These are phyloP conservation scores for Heteromurus nitidus DNA, from an alignment of 2,888 invertebrate species.

Conservation along the genomic window DNA sequence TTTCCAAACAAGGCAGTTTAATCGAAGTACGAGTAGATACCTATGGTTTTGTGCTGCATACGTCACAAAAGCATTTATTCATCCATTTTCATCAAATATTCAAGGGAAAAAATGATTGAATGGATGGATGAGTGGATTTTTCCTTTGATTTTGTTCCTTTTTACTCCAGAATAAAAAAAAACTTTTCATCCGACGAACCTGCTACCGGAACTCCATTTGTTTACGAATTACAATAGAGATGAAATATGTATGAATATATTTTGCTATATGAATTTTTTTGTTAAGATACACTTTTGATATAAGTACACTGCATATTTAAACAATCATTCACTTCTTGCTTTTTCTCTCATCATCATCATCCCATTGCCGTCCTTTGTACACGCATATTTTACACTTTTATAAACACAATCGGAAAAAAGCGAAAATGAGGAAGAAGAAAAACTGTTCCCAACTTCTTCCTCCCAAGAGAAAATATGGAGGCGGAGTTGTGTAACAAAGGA, in stretches of 20 bases:
- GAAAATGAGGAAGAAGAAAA: neutral
- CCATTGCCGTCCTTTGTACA: neutral
- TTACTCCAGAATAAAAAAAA: neutral
- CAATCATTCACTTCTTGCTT: neutral
- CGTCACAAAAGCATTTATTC: too few species aligned
- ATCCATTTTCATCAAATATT: too few species aligned
- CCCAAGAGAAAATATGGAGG: slow-evolving; percentile 22
- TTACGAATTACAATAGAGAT: neutral
- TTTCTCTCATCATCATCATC: neutral
- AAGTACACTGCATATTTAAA: too few species aligned
- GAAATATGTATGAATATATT: too few species aligned
- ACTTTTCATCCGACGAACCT: neutral
- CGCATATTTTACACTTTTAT: slow-evolving; percentile 34
- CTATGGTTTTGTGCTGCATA: too few species aligned
- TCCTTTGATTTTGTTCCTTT: neutral
- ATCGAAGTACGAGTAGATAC: too few species aligned
- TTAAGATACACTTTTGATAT: too few species aligned
- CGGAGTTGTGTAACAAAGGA: neutral
- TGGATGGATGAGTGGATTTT: slow-evolving; percentile 8
- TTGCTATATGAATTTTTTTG: too few species aligned
- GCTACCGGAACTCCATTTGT: neutral
- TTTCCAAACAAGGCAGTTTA: too few species aligned
- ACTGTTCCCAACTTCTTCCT: neutral
- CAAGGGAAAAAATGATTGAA: slow-evolving; percentile 5
- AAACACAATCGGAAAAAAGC: neutral